phyloP scores from a whole-genome alignment of 1,140 invertebrate species.

The Lasioglossum baleicum region DNA sequence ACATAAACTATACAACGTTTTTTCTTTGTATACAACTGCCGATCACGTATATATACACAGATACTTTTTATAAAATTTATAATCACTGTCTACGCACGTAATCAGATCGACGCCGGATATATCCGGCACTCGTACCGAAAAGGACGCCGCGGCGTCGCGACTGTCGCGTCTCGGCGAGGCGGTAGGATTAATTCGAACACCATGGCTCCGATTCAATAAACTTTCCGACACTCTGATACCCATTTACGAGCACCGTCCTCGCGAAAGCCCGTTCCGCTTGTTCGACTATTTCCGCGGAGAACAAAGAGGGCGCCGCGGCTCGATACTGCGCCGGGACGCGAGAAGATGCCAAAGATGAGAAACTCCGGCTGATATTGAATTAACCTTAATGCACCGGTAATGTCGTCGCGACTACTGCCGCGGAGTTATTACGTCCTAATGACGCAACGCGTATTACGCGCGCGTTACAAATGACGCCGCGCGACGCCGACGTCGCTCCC shows the following conservation, averaged over 20 bases:
- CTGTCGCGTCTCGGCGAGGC: not conserved
- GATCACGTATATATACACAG: too few relatives aligned
- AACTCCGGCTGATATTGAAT: slow-evolving; percentile 21
- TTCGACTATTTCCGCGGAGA: too few relatives aligned
- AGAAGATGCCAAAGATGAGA: slow-evolving; percentile 13
- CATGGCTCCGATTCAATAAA: slow-evolving; percentile 33
- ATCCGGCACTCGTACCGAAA: too few relatives aligned
- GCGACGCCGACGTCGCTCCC: too few relatives aligned
- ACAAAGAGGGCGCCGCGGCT: slow-evolving; percentile 7
- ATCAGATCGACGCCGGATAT: too few relatives aligned
- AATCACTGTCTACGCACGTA: too few relatives aligned
- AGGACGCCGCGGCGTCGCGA: not conserved
- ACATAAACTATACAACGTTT: too few relatives aligned
- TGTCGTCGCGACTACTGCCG: slow-evolving; percentile 4
- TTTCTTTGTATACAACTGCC: too few relatives aligned
- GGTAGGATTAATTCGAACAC: slow-evolving; percentile 18
- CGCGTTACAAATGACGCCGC: too few relatives aligned
- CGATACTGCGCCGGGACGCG: not conserved
- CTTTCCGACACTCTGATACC: slow-evolving; percentile 11
- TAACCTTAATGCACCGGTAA: slow-evolving; percentile 34
- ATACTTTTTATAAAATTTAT: too few relatives aligned
- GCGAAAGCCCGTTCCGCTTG: not conserved
- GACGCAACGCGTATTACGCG: not conserved
- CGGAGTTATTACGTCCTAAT: slow-evolving; percentile 9
- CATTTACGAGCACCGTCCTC: slow-evolving; percentile 23